Evolutionary conservation across 2,888 invertebrate species (phyloP).

Genomic region (Lasioglossum villosulum): DNA sequence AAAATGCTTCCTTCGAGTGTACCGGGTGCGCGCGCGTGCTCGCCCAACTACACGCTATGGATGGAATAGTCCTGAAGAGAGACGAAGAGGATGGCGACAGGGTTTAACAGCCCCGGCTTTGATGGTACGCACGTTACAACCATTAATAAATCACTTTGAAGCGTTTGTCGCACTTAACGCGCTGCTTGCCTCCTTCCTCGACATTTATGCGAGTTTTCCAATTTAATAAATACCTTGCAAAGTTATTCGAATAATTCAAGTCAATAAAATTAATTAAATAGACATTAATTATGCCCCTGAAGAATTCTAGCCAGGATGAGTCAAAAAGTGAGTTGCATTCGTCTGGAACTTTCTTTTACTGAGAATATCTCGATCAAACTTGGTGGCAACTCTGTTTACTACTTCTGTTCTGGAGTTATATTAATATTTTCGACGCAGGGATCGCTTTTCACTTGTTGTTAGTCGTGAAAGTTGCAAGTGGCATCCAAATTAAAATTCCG

Average conservation of each 20-base stretch:
- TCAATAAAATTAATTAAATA: not conserved
- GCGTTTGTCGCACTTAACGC: slow-evolving; percentile 68
- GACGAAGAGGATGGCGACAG: slow-evolving; percentile 14
- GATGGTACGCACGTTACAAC: slow-evolving; percentile 71
- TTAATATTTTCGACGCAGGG: not conserved
- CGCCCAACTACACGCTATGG: not conserved
- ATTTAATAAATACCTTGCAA: slow-evolving; percentile 19
- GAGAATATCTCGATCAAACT: not conserved
- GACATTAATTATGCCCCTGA: not conserved
- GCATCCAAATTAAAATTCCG: not conserved
- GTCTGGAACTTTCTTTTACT: not conserved
- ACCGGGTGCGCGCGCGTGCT: slow-evolving; percentile 39
- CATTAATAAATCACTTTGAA: slow-evolving; percentile 79
- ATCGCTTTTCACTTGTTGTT: not conserved
- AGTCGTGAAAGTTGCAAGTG: not conserved
- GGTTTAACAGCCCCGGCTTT: slow-evolving; percentile 41
- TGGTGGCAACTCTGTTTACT: not conserved
- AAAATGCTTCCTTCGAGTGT: slow-evolving; percentile 55
- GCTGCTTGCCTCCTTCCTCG: not conserved
- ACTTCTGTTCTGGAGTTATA: not conserved
- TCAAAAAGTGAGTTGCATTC: not conserved
- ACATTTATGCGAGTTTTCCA: slow-evolving; percentile 14
- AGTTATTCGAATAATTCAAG: not conserved
- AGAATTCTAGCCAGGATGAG: not conserved
- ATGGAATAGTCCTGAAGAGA: not conserved